These are phyloP conservation scores for Erpetoichthys calabaricus DNA, from an alignment of 2,797 vertebrate species.

Conservation along the genomic window DNA sequence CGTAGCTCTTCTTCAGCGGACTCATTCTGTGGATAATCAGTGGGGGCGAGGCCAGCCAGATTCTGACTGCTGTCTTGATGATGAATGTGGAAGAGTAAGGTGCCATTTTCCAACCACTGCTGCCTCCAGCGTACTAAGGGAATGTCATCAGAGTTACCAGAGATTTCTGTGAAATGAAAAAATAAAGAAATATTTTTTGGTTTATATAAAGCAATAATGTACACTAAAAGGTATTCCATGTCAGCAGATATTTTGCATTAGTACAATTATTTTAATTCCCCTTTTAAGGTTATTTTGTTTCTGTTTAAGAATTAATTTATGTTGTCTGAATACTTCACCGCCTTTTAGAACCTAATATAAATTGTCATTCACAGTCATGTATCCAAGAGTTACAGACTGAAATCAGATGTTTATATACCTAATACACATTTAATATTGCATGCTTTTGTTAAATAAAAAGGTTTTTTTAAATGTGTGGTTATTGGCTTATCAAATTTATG, in stretches of 20 bases:
- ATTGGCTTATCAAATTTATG: no score
- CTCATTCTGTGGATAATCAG: slow-evolving; percentile 70
- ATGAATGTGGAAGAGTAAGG: slow-evolving; percentile 93
- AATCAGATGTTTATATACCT: no score
- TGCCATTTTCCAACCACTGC: slow-evolving; percentile 96
- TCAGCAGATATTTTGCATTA: no score
- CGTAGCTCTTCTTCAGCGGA: slow-evolving; percentile 86
- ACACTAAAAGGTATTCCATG: not conserved
- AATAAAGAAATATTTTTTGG: not conserved
- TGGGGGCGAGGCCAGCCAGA: slow-evolving; percentile 68
- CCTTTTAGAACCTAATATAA: no score
- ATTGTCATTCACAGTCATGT: no score
- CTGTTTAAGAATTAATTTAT: no score
- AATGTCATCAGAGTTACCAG: slow-evolving; percentile 91
- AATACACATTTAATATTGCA: no score
- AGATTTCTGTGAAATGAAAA: slow-evolving; percentile 65
- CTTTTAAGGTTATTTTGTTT: not conserved
- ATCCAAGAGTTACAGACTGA: no score
- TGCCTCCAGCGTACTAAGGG: slow-evolving; percentile 93
- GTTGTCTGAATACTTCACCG: no score
- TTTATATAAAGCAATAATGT: not conserved
- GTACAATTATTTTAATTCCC: not conserved
- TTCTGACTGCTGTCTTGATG: slow-evolving; percentile 81
- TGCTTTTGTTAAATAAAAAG: no score
- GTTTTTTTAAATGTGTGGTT: no score